Evolutionary conservation across 2,113 vertebrate genomes (phyloP), one percentile per base, ranked within the genome.

Genomic region (Rhinogobius similis): DNA sequence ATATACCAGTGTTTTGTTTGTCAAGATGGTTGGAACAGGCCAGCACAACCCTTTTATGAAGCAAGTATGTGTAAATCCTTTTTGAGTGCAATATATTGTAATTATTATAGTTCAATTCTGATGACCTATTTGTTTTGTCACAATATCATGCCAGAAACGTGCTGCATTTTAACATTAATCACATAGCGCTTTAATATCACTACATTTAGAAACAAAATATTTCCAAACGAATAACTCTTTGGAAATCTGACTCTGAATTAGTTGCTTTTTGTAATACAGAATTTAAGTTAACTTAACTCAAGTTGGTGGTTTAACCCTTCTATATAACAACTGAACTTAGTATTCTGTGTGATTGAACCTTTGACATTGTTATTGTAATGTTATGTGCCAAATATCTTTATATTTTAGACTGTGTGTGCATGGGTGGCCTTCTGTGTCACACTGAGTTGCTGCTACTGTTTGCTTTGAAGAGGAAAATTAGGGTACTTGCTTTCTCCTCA

Each of bases 1-100:
- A 85, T 89, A 86, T 87, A 89, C 73, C 84, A 75, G 24, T 78
- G 62, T 85, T 90, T 85, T 73, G 36, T 88, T 92, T 83, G 82
- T 86, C 70, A 74, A 82, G 90, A 86, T 89, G 91, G 91, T 91
- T 92, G 82, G 79, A 89, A 90, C 91, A 88, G 89, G 90, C 87
- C 88, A 88, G 87, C 77, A 78, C 75, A 52, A 78, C 79, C 70
- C 61, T 39, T 70, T 78, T 72, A 75, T 82, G 79, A 81, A 77
- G 77, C 72, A 68, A 82, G 74, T 75, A 87, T 52, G 65, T 52
- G 44, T 38, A 67, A 69, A 65, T 76, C 41, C 68, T 78, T 70
- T 61, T 48, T 59, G 75, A 87, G 88, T 90, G 88, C 86, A 87
- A 86, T 88, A 87, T 56, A 67, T 58, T 32, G 10, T 61, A 66